A percentile compares a stretch with the other conserved stretches of the same genome.
Conservation (phyloP, 2,888 invertebrate species). For the Drosophila greeni region DNA sequence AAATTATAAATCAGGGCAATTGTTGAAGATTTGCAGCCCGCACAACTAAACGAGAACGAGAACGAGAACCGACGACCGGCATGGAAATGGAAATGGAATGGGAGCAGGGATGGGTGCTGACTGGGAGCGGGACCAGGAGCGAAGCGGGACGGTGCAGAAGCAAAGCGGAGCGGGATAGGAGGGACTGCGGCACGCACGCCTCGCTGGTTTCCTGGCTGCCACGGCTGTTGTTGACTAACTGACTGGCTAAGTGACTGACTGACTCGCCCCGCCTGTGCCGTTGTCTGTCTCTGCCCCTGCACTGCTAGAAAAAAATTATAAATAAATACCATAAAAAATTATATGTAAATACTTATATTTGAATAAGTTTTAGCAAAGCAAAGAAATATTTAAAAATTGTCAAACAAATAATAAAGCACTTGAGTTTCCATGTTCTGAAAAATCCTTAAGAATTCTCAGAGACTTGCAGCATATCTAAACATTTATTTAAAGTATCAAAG, state of each 20-base stretch:
- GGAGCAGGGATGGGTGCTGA: background rate
- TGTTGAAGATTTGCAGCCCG: conserved; percentile 75
- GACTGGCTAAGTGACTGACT: conserved; percentile 64
- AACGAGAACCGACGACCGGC: conserved; percentile 27
- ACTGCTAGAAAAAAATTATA: conserved; percentile 1
- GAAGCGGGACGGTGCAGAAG: background rate
- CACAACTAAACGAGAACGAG: conserved; percentile 63
- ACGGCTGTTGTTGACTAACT: conserved; percentile 64
- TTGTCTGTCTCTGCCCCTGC: conserved; percentile 19
- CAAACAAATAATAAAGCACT: background rate
- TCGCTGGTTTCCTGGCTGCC: conserved; percentile 40
- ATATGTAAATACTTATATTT: no score
- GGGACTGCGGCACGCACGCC: conserved; percentile 54
- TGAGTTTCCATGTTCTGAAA: background rate
- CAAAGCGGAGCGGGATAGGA: background rate
- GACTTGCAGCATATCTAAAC: no score
- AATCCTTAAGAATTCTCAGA: no score
- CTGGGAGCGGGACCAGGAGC: conserved; percentile 2
- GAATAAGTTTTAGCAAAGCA: background rate
- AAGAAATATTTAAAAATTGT: background rate
- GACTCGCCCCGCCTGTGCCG: conserved; percentile 15
- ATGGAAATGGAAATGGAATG: conserved; percentile 23
- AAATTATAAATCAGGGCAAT: conserved; percentile 76
- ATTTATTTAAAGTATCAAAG: no score
- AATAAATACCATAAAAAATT: background rate